phyloP scores from a whole-genome alignment of 1,140 invertebrate genomes.

The Pantala flavescens region DNA sequence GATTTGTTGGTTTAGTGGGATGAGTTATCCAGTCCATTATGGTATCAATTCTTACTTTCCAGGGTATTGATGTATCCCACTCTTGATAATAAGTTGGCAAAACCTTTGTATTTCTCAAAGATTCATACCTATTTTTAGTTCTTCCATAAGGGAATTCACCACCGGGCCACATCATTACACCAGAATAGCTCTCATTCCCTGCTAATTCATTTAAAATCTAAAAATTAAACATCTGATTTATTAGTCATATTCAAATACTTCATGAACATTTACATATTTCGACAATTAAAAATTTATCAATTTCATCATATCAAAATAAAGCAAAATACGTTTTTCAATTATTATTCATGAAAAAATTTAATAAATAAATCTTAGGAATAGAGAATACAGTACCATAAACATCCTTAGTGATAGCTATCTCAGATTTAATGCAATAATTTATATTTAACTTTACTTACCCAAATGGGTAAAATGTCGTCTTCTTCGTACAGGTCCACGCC shows the following conservation, averaged over 20 bases:
- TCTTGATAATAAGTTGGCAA: conserved; percentile 35
- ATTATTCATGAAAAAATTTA: no score
- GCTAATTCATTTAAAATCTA: conserved; percentile 40
- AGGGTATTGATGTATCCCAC: conserved; percentile 40
- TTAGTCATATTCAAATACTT: no score
- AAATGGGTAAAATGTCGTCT: conserved; percentile 44
- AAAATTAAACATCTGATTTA: background rate
- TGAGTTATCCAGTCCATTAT: conserved; percentile 55
- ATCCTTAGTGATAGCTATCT: no score
- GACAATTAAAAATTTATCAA: no score
- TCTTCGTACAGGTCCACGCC: conserved; percentile 41
- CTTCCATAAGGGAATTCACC: conserved; percentile 33
- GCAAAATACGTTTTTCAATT: no score
- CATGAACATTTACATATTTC: no score
- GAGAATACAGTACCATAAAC: no score
- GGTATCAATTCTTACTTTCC: conserved; percentile 44
- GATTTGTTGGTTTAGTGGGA: conserved; percentile 43
- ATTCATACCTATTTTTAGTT: conserved; percentile 22
- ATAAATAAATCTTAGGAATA: no score
- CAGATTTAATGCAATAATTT: no score
- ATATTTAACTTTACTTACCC: conserved; percentile 39
- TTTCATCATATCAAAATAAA: no score
- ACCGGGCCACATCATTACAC: conserved; percentile 53
- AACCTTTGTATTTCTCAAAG: no score
- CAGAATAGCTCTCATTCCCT: conserved; percentile 39